These are phyloP conservation scores for Chrosomus eos DNA, from an alignment of 2,797 vertebrate species.

Conservation along the genomic window DNA sequence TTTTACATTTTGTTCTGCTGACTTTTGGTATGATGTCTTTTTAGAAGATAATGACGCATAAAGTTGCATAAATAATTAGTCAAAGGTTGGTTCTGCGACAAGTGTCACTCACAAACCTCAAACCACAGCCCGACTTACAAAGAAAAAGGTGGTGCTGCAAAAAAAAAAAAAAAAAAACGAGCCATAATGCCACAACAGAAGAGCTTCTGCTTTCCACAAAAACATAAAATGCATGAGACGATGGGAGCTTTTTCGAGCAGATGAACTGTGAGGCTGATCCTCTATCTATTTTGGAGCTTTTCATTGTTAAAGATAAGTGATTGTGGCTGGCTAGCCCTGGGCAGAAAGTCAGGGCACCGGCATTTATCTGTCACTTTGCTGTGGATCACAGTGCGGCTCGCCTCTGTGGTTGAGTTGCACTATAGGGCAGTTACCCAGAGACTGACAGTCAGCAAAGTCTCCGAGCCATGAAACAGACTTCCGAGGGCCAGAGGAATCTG, in stretches of 20 bases:
- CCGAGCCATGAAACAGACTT: slow-evolving; percentile 45
- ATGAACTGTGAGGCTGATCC: slow-evolving; percentile 7
- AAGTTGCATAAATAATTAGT: slow-evolving; percentile 29
- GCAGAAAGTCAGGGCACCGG: slow-evolving; percentile 32
- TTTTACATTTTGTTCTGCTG: background rate
- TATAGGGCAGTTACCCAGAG: slow-evolving; percentile 33
- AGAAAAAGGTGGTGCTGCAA: slow-evolving; percentile 22
- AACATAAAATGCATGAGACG: slow-evolving; percentile 5
- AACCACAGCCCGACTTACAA: slow-evolving; percentile 48
- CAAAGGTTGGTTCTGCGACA: slow-evolving; percentile 20
- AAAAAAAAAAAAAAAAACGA: background rate
- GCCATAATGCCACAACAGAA: slow-evolving; percentile 49
- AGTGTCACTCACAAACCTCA: slow-evolving; percentile 28
- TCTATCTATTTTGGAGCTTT: slow-evolving; percentile 45
- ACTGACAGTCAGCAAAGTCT: slow-evolving; percentile 58
- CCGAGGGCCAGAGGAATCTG: slow-evolving; percentile 36
- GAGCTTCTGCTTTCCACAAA: slow-evolving; percentile 43
- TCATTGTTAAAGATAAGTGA: slow-evolving; percentile 46
- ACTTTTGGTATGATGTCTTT: background rate
- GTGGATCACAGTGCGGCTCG: slow-evolving; percentile 33
- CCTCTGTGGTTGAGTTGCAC: slow-evolving; percentile 31
- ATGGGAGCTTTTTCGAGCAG: slow-evolving; percentile 13
- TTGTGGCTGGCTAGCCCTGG: slow-evolving; percentile 32
- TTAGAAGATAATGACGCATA: slow-evolving; percentile 31
- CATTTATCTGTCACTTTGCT: slow-evolving; percentile 46